Base-by-base conservation (phyloP, 2,113 vertebrate species). In the Hippocampus mohnikei region DNA sequence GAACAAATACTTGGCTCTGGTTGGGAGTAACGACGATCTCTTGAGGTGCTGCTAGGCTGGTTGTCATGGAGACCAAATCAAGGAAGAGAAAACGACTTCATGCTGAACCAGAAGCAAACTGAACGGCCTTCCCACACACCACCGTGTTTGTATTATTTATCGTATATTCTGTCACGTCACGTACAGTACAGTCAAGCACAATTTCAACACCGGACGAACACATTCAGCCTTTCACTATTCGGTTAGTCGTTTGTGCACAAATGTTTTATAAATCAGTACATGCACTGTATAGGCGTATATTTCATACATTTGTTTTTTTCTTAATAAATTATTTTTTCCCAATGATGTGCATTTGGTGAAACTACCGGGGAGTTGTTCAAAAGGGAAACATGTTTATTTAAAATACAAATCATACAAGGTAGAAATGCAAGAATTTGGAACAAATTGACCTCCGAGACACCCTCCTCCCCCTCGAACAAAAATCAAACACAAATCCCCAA, bases 271-370 rank as follows among this genome's bases (percentile, higher is more conserved):
- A 23, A 20, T 68, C 12, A 68, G 18, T 29, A 21, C 3, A 29
- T 56, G 8, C 18, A 11, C 11, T 68, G 52, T 68, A 80, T 69
- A 71, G 33, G 33, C 83, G 44, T 73, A 77, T 68, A 70, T 84
- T 89, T 89, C 70, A 58, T 89, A 85, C 71, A 50, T 27, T 52
- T 67, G 52, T 85, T 91, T 92, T 91, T 92, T 93, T 84, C 66
- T 81, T 88, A 92, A 93, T 92, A 93, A 91, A 91, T 92, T 90
- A 91, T 93, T 92, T 85, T 91, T 85, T 91, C 83, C 63, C 74
- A 84, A 25, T 66, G 37, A 69, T 41, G 11, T 64, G 13, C 64
- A 64, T 70, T 84, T n/a, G 84, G 73, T 88, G 56, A 89, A 77
- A 85, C 56, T 41, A 67, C 40, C 41, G 27, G 18, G 8, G 27